These are phyloP conservation scores for Masticophis lateralis DNA, from an alignment of 2,797 vertebrate genomes.

Conservation along the genomic window DNA sequence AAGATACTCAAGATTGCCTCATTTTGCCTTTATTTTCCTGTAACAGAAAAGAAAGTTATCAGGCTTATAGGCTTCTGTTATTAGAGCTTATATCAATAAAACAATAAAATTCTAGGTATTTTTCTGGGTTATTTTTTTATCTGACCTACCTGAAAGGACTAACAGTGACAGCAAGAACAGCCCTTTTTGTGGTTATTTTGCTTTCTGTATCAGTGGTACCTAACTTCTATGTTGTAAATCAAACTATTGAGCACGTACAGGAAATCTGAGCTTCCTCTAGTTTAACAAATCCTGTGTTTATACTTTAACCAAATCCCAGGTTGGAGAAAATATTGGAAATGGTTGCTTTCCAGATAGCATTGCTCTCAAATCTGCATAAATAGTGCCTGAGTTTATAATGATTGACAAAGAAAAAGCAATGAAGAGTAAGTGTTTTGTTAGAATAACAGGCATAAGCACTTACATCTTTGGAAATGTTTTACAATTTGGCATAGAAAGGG, in stretches of 20 bases:
- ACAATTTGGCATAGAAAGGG: background rate
- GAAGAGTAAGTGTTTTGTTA: background rate
- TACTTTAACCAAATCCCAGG: background rate
- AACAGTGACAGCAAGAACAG: background rate
- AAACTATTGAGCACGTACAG: background rate
- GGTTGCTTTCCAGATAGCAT: background rate
- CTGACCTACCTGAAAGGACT: background rate
- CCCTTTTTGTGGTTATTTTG: background rate
- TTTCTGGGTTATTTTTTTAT: background rate
- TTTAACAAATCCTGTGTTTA: background rate
- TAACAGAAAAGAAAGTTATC: background rate
- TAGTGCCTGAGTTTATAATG: background rate
- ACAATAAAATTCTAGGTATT: background rate
- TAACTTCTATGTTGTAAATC: background rate
- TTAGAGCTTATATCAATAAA: background rate
- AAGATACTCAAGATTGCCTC: background rate
- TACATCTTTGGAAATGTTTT: background rate
- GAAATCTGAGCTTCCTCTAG: background rate
- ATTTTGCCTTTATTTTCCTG: background rate
- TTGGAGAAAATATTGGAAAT: background rate
- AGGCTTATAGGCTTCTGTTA: background rate
- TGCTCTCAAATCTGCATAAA: background rate
- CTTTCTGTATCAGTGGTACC: background rate
- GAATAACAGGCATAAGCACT: background rate
- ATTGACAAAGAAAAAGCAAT: background rate